Evolutionary conservation across 2,888 invertebrate species (phyloP).

Genomic region (Lycaena phlaeas): DNA sequence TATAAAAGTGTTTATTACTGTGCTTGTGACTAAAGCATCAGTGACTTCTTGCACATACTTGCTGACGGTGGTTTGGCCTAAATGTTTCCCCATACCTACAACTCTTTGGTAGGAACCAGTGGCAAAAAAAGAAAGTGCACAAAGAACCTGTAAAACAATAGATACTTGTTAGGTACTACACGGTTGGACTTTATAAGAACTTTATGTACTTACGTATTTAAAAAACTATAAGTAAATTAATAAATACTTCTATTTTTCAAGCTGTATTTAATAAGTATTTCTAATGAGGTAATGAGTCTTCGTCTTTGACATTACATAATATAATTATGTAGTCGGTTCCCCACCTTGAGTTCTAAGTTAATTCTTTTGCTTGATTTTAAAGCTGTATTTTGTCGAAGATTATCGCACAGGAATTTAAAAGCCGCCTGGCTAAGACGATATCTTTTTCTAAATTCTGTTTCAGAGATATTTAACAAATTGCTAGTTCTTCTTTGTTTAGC

Average conservation of each 20-base stretch:
- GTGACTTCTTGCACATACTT: constrained; percentile 13
- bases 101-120: constrained; percentile 15
- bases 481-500: too few relatives aligned
- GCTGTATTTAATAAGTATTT: background rate
- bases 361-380: background rate
- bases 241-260: background rate
- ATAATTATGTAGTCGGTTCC: too few relatives aligned
- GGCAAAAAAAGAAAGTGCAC: constrained; percentile 10
- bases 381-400: background rate
- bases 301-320: background rate
- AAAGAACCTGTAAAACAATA: constrained; percentile 1
- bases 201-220: too few relatives aligned
- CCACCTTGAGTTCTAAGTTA: background rate
- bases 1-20: constrained; percentile 2
- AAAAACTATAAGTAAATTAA: too few relatives aligned
- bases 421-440: too few relatives aligned
- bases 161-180: constrained; percentile 1
- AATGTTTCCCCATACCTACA: constrained; percentile 13
- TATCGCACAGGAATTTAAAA: too few relatives aligned
- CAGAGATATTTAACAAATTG: too few relatives aligned
- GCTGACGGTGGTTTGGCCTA: constrained; percentile 17
- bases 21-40: constrained; percentile 4
- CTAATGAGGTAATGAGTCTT: background rate
- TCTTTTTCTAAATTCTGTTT: too few relatives aligned
- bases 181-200: too few relatives aligned